These are phyloP conservation scores for Sarcoramphus papa DNA, from an alignment of 2,797 vertebrate genomes.

Conservation along the genomic window DNA sequence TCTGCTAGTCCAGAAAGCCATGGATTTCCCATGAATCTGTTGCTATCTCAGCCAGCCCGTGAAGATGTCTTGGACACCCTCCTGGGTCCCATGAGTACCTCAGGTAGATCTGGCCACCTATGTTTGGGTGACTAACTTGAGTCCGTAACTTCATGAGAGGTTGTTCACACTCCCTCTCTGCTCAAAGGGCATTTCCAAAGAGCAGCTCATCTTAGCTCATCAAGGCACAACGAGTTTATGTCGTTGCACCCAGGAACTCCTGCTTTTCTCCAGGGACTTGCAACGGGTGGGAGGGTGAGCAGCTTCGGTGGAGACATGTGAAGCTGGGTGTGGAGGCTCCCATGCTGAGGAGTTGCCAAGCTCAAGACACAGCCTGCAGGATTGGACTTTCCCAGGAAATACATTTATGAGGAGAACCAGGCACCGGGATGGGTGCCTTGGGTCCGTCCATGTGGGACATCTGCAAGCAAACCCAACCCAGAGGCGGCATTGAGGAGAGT, in stretches of 20 bases:
- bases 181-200: neutral
- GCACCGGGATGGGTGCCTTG: neutral
- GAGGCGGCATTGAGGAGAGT: neutral
- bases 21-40: neutral
- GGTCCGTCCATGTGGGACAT: accelerated
- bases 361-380: neutral
- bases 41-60: too few relatives aligned
- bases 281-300: neutral
- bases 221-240: neutral
- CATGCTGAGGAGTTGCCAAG: neutral
- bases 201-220: neutral
- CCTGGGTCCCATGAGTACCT: neutral
- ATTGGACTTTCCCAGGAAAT: neutral
- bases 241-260: too few relatives aligned
- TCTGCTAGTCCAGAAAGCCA: neutral
- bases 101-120: neutral
- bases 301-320: too few relatives aligned
- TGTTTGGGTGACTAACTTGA: neutral
- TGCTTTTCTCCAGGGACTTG: neutral
- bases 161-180: neutral
- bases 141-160: neutral
- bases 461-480: neutral
- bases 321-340: neutral
- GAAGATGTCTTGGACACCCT: neutral
- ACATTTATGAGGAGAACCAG: neutral